phyloP scores from a whole-genome alignment of 2,113 vertebrate genomes.

The Epinephelus moara region DNA sequence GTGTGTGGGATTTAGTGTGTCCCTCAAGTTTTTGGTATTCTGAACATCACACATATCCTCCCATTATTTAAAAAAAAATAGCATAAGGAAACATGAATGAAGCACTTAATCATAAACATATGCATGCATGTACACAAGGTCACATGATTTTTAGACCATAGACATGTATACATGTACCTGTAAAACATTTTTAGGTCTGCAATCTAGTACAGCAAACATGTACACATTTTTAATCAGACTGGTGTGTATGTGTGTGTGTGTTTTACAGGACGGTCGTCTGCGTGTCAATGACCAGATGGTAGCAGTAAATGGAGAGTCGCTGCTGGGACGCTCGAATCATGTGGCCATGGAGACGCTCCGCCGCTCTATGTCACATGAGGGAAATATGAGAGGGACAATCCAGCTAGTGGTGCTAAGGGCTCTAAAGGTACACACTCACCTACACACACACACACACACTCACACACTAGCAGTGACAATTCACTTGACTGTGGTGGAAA shows the following conservation, averaged over 20 bases:
- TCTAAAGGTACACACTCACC: constrained; percentile 61
- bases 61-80: neutral
- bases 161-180: neutral
- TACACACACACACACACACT: constrained; percentile 13
- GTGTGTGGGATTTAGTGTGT: neutral
- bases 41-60: neutral
- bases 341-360: constrained; percentile 97
- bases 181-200: neutral
- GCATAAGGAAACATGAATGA: neutral
- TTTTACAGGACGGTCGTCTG: constrained; percentile 91
- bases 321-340: constrained; percentile 94
- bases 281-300: constrained; percentile 94
- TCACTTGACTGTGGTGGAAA: no score
- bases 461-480: neutral
- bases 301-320: constrained; percentile 94
- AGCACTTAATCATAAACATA: neutral
- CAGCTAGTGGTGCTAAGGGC: constrained; percentile 93
- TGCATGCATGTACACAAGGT: neutral
- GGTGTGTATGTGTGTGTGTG: neutral
- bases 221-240: neutral
- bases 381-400: constrained; percentile 94
- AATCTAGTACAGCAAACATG: neutral
- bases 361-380: constrained; percentile 98
- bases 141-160: no score
- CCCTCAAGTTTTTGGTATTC: no score